Percentiles rank a stretch among this genome's conserved stretches.
Evolutionary conservation across 1,140 invertebrate species (phyloP).

Genomic region (Chlorops oryzae): DNA sequence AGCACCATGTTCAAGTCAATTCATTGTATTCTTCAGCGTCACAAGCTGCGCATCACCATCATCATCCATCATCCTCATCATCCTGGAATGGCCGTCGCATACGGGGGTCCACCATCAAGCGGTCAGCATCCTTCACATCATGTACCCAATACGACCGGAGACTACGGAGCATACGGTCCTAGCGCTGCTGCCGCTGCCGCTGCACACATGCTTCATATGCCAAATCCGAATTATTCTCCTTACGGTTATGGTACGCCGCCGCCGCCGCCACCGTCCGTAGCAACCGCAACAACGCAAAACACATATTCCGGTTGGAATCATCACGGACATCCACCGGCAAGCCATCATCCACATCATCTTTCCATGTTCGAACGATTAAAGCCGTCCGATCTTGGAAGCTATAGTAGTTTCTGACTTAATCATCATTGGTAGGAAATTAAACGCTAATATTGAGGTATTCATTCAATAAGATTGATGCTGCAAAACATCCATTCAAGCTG

Average conservation of each 20-base stretch:
- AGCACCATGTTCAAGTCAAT: slow-evolving; percentile 26
- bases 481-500: too few species aligned
- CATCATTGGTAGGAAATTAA: too few species aligned
- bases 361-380: slow-evolving; percentile 44
- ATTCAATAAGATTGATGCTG: too few species aligned
- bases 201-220: slow-evolving; percentile 32
- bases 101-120: slow-evolving; percentile 3
- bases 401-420: slow-evolving; percentile 41
- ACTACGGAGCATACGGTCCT: slow-evolving; percentile 6
- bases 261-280: not conserved
- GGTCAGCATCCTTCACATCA: too few species aligned
- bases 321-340: slow-evolving; percentile 16
- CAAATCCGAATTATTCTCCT: slow-evolving; percentile 43
- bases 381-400: slow-evolving; percentile 39
- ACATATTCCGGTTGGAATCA: slow-evolving; percentile 6
- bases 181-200: not conserved
- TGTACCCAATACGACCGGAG: slow-evolving; percentile 11
- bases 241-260: slow-evolving; percentile 15
- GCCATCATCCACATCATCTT: slow-evolving; percentile 32
- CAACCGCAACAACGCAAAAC: slow-evolving; percentile 1
- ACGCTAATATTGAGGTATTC: too few species aligned
- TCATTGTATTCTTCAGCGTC: slow-evolving; percentile 24
- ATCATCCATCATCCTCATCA: slow-evolving; percentile 19
- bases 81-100: slow-evolving; percentile 2
- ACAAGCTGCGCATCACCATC: slow-evolving; percentile 14